These are phyloP conservation scores for Ischnura elegans DNA, from an alignment of 2,888 invertebrate species.

Conservation along the genomic window DNA sequence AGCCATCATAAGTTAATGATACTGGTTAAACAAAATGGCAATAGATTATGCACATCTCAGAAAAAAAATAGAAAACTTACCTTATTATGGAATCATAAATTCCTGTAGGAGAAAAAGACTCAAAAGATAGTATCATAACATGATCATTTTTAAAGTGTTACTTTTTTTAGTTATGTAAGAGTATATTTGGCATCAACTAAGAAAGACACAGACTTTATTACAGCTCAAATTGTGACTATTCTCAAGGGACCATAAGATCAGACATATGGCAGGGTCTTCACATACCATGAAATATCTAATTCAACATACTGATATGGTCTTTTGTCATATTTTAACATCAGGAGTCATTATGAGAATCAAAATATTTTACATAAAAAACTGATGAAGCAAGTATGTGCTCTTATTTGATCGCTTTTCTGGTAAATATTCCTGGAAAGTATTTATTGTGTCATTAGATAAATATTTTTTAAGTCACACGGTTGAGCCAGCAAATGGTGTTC, in stretches of 20 bases:
- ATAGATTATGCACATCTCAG: neutral
- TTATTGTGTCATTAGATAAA: neutral
- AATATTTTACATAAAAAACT: neutral
- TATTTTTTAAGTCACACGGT: neutral
- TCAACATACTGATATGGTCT: conserved; percentile 20
- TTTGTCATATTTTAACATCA: neutral
- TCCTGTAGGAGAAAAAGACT: conserved; percentile 50
- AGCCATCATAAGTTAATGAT: neutral
- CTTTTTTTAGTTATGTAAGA: conserved; percentile 16
- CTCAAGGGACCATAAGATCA: neutral
- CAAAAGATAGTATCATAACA: neutral
- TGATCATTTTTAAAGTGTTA: neutral
- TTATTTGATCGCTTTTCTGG: neutral
- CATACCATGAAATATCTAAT: conserved; percentile 48
- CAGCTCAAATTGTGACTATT: conserved; percentile 10
- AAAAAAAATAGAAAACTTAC: neutral
- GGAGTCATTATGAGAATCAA: neutral
- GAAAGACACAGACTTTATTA: neutral
- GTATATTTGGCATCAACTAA: neutral
- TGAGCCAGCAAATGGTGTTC: neutral
- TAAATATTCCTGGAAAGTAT: neutral
- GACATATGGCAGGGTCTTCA: conserved; percentile 4
- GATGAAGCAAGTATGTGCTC: neutral
- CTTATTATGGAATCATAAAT: conserved; percentile 14
- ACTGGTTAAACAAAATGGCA: neutral